Base-by-base conservation (phyloP, 2,113 vertebrate genomes). In the Podarcis muralis region DNA sequence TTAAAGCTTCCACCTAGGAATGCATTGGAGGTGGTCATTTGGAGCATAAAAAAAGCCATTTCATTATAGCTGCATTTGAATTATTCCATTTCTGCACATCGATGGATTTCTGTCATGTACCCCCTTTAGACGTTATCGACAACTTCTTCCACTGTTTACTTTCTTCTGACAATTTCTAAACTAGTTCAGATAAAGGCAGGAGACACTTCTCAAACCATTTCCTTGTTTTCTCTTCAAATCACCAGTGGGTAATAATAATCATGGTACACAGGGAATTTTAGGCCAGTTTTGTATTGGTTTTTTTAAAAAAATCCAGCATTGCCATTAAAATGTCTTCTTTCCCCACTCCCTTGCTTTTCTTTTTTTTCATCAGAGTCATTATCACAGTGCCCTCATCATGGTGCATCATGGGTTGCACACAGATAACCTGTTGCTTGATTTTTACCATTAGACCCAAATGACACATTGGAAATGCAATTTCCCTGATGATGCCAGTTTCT, bases 341-440 rank as follows among this genome's bases (percentile, higher is more conserved):
- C 23, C 35, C 2, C 16, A 4, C 59, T 18, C 13, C 59, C 16
- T 27, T 30, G 3, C 25, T 71, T 71, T 13, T 62, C 59, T n/a
- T 15, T 78, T 53, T 53, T 53, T 5, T 30, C 76, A 30, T n/a
- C 57, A 57, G 27, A 32, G 18, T 32, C 32, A 11, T 48, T 69
- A 83, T 48, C 11, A 1, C 32, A 81, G 82, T 9, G 81, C 25
- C 30, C 87, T 27, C 35, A 84, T 48, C 74, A 20, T 74, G 37
- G 32, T 81, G 81, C 77, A 32, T 32, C 82, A 48, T 35, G 87
- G 83, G 40, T 27, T 80, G 4, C 32, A 23, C 11, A 23, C 59
- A 22, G 8, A 68, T 12, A 53, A 25, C 0, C 65, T 53, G 0
- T 1, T 69, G 12, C 40, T 32, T 5, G 8, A 57, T 57, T 0